Evolutionary conservation across 1,140 invertebrate genomes (phyloP).

Genomic region (Rhyacophila brunnea): DNA sequence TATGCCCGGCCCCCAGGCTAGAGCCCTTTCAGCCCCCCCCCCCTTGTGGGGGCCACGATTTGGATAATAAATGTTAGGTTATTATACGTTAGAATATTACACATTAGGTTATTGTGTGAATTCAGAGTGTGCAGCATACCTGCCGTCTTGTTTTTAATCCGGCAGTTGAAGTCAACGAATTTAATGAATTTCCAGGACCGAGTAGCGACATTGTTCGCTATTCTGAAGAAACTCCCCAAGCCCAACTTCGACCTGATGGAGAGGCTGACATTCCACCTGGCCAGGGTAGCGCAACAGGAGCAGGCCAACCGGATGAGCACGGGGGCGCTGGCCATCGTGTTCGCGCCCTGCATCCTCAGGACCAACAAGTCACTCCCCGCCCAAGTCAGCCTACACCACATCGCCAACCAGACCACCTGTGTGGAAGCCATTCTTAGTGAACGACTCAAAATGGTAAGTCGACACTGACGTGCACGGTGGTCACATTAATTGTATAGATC

Average conservation of each 20-base stretch:
- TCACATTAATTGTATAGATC: too few relatives aligned
- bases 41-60: too few relatives aligned
- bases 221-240: conserved; percentile 86
- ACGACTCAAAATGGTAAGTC: conserved; percentile 50
- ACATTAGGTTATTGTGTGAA: too few relatives aligned
- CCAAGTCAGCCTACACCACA: conserved; percentile 84
- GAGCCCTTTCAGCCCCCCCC: too few relatives aligned
- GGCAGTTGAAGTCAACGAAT: too few relatives aligned
- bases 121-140: too few relatives aligned
- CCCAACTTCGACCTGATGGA: conserved; percentile 90
- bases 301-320: conserved; percentile 90
- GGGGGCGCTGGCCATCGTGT: conserved; percentile 89
- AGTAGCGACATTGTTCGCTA: conserved; percentile 79
- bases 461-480: too few relatives aligned
- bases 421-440: conserved; percentile 87
- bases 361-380: conserved; percentile 83
- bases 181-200: conserved; percentile 60
- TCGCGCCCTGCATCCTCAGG: conserved; percentile 89
- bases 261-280: conserved; percentile 89
- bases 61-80: too few relatives aligned
- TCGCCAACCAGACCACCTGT: conserved; percentile 76
- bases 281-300: conserved; percentile 83
- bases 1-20: too few relatives aligned
- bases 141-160: too few relatives aligned
- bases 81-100: too few relatives aligned